These are phyloP conservation scores for Lobophora halterata DNA, from an alignment of 2,888 invertebrate species.

Conservation along the genomic window DNA sequence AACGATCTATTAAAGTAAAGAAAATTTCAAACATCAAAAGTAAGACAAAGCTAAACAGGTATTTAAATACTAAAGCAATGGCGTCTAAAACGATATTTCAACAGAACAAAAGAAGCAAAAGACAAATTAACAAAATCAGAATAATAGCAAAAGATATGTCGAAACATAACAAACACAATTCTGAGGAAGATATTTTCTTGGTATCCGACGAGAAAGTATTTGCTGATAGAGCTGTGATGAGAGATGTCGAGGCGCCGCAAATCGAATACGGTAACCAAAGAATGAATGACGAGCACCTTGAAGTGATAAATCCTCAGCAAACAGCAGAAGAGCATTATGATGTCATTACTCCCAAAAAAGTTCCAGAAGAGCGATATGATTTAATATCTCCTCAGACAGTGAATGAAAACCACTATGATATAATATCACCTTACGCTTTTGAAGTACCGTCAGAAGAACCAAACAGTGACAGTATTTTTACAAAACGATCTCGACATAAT, in stretches of 20 bases:
- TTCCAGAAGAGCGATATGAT: conserved; percentile 15
- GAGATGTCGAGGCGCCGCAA: conserved; percentile 41
- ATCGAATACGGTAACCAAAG: conserved; percentile 29
- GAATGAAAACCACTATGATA: conserved; percentile 35
- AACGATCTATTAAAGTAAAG: conserved; percentile 45
- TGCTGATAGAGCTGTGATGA: conserved; percentile 50
- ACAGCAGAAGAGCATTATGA: conserved; percentile 15
- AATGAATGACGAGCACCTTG: conserved; percentile 22
- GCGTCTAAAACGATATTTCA: conserved; percentile 43
- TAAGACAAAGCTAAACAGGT: conserved; percentile 51
- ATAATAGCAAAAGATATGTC: conserved; percentile 51
- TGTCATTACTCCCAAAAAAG: conserved; percentile 14
- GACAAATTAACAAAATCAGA: conserved; percentile 59
- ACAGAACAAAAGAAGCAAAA: conserved; percentile 54
- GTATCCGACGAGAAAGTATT: conserved; percentile 56
- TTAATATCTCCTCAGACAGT: conserved; percentile 22
- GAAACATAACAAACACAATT: conserved; percentile 32
- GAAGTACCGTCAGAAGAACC: conserved; percentile 29
- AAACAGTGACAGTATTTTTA: conserved; percentile 27
- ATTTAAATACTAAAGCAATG: conserved; percentile 52
- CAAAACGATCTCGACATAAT: conserved; percentile 43
- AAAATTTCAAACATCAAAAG: conserved; percentile 49
- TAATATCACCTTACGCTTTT: conserved; percentile 36
- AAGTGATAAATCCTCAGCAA: conserved; percentile 17
- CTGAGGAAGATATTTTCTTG: conserved; percentile 55